These are phyloP conservation scores for Agrochola macilenta DNA, from an alignment of 2,888 invertebrate species.

Conservation along the genomic window DNA sequence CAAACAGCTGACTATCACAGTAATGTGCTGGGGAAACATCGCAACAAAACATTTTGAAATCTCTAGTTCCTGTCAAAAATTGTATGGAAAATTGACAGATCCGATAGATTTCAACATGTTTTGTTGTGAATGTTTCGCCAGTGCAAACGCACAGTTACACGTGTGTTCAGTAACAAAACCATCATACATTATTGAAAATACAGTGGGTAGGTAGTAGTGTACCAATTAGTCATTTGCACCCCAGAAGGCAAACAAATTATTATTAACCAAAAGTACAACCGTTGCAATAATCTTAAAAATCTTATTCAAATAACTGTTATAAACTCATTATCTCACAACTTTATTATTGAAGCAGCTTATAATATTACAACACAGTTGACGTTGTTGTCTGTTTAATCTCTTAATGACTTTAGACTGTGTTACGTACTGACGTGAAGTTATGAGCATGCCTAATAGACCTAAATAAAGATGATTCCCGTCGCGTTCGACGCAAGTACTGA, in stretches of 20 bases:
- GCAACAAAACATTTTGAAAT: too few species aligned
- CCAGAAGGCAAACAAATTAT: neutral
- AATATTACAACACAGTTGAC: slow-evolving; percentile 19
- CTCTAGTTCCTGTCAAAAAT: too few species aligned
- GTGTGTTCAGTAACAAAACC: too few species aligned
- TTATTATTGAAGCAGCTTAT: slow-evolving; percentile 17
- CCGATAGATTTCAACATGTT: too few species aligned
- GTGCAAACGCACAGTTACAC: too few species aligned
- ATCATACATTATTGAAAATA: neutral
- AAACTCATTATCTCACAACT: slow-evolving; percentile 25
- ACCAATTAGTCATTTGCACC: neutral
- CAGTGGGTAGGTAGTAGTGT: neutral
- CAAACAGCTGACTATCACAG: neutral
- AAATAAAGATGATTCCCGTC: slow-evolving; percentile 41
- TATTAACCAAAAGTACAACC: neutral
- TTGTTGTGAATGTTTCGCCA: too few species aligned
- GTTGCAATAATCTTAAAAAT: neutral
- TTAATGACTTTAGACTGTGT: slow-evolving; percentile 35
- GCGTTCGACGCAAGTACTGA: slow-evolving; percentile 33
- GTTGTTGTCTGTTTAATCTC: slow-evolving; percentile 27
- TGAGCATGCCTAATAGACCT: slow-evolving; percentile 28
- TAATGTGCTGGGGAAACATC: too few species aligned
- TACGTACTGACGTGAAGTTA: slow-evolving; percentile 14
- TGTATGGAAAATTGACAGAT: too few species aligned
- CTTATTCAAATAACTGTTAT: slow-evolving; percentile 28